phyloP scores from a whole-genome alignment of 2,888 invertebrate genomes.

The Synergus japonicus region DNA sequence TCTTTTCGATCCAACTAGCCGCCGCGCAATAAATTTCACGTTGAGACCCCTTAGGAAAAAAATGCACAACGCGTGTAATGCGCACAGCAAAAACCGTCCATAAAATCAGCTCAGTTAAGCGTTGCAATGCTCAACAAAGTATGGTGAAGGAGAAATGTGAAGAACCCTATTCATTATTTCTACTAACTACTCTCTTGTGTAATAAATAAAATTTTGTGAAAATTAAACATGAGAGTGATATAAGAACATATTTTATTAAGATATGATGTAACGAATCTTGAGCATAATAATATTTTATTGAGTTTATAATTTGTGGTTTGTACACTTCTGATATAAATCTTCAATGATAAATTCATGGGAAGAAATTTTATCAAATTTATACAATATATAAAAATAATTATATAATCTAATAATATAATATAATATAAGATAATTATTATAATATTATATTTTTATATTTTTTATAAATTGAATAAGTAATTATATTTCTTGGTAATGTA shows the following conservation, averaged over 20 bases:
- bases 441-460: too few species aligned
- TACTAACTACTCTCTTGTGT: not conserved
- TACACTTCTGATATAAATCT: not conserved
- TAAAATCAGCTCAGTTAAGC: not conserved
- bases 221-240: not conserved
- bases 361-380: too few species aligned
- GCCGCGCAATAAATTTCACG: conserved; percentile 7
- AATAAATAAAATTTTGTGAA: not conserved
- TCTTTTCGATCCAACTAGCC: not conserved
- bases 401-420: too few species aligned
- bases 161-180: not conserved
- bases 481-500: too few species aligned
- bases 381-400: too few species aligned
- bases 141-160: not conserved
- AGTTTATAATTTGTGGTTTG: not conserved
- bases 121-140: conserved; percentile 15
- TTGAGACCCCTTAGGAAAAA: not conserved
- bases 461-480: too few species aligned
- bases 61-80: not conserved
- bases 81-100: not conserved
- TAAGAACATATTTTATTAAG: not conserved
- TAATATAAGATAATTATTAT: too few species aligned
- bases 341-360: too few species aligned
- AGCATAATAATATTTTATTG: not conserved
- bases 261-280: not conserved